These are phyloP conservation scores for Cromileptes altivelis DNA, from an alignment of 2,113 vertebrate species.

Conservation along the genomic window DNA sequence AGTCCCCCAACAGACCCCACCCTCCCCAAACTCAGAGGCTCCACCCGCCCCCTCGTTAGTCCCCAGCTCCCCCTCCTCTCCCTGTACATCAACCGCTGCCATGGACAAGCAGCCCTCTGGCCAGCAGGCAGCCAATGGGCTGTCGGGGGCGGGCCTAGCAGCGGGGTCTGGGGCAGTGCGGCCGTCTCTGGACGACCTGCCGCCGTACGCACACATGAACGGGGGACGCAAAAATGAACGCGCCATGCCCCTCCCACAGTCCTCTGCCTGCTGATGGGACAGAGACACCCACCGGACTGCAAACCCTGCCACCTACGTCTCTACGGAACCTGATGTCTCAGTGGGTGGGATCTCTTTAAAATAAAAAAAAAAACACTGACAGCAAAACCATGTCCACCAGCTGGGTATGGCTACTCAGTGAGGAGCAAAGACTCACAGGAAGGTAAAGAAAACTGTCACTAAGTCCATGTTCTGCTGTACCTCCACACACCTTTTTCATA, in stretches of 20 bases:
- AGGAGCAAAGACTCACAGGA: slow-evolving; percentile 46
- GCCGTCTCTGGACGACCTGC: slow-evolving; percentile 91
- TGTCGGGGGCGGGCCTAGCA: slow-evolving; percentile 46
- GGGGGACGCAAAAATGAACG: slow-evolving; percentile 96
- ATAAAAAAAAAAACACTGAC: not conserved
- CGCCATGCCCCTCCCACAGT: slow-evolving; percentile 94
- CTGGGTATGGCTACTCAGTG: slow-evolving; percentile 26
- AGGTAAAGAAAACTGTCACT: slow-evolving; percentile 40
- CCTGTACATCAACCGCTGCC: slow-evolving; percentile 62
- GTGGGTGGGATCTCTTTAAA: not conserved
- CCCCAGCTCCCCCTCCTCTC: slow-evolving; percentile 67
- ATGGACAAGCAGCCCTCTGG: slow-evolving; percentile 89
- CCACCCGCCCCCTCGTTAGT: slow-evolving; percentile 56
- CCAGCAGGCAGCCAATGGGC: slow-evolving; percentile 91
- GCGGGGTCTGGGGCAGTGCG: slow-evolving; percentile 74
- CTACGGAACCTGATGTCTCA: slow-evolving; percentile 41
- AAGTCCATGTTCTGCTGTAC: slow-evolving; percentile 89
- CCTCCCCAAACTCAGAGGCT: slow-evolving; percentile 62
- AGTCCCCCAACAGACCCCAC: slow-evolving; percentile 60
- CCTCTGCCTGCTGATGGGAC: slow-evolving; percentile 95
- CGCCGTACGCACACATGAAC: slow-evolving; percentile 98
- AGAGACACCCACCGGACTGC: slow-evolving; percentile 42
- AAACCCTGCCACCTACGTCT: slow-evolving; percentile 36
- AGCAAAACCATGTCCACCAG: slow-evolving; percentile 26
- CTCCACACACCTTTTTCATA: slow-evolving; percentile 84